These are phyloP conservation scores for Platycercus adscitus DNA, from an alignment of 2,113 vertebrate genomes.

Conservation along the genomic window DNA sequence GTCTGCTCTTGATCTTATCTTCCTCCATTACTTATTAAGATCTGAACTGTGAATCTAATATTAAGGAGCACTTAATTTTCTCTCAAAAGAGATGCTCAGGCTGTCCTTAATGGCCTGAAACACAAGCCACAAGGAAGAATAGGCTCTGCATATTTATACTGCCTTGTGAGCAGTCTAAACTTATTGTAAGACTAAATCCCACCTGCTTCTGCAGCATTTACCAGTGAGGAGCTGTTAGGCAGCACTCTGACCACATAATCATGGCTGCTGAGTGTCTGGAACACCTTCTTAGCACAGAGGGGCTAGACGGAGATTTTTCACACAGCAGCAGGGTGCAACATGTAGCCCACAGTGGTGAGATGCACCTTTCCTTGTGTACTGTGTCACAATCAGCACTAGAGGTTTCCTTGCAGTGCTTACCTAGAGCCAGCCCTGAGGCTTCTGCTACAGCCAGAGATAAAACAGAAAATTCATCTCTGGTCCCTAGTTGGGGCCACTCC, in stretches of 20 bases:
- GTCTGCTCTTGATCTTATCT: neutral
- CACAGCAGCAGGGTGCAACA: neutral
- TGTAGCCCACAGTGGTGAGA: fast-evolving
- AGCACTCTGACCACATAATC: neutral
- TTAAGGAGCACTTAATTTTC: neutral
- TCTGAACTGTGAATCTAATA: neutral
- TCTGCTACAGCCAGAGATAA: neutral
- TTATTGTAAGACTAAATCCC: neutral
- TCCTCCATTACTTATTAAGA: neutral
- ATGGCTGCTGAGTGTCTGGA: neutral
- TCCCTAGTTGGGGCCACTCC: neutral
- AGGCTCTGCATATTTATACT: neutral
- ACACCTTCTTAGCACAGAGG: neutral
- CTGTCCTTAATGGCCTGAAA: neutral
- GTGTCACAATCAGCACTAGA: neutral
- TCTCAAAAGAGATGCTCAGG: neutral
- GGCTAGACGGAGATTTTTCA: neutral
- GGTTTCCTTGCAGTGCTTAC: neutral
- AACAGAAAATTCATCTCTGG: neutral
- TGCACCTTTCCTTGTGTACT: neutral
- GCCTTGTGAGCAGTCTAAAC: neutral
- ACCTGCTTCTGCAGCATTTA: neutral
- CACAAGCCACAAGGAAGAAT: neutral
- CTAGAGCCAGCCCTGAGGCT: neutral
- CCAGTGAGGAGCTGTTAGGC: neutral